Percentiles rank a stretch among this genome's conserved stretches.
Conservation (phyloP, 2,888 invertebrate species). For the Neoaliturus tenellus region DNA sequence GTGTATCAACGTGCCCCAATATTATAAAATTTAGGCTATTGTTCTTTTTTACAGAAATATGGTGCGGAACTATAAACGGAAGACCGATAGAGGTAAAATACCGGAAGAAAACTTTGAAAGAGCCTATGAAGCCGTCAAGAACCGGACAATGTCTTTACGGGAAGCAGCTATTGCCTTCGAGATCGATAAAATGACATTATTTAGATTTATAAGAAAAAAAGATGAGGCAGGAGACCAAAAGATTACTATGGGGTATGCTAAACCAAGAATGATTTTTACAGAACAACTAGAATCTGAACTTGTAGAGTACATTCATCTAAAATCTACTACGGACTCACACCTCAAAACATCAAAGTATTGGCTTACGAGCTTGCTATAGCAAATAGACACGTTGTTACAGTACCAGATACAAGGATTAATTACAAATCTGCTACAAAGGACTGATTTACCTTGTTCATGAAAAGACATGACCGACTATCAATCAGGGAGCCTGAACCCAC, state of each 20-base stretch:
- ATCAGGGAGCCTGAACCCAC: constrained; percentile 51
- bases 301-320: constrained; percentile 27
- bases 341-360: constrained; percentile 25
- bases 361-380: constrained; percentile 27
- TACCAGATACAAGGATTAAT: too few relatives aligned
- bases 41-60: constrained; percentile 37
- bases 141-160: constrained; percentile 9
- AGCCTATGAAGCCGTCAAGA: not conserved
- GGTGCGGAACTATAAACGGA: constrained; percentile 14
- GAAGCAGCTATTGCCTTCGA: constrained; percentile 24
- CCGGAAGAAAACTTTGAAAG: not conserved
- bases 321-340: constrained; percentile 36
- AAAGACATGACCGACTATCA: constrained; percentile 41
- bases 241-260: not conserved
- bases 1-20: constrained; percentile 49
- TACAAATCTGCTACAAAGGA: too few relatives aligned
- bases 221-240: not conserved
- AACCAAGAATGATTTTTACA: constrained; percentile 12
- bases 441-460: too few relatives aligned
- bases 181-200: constrained; percentile 15
- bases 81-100: constrained; percentile 16
- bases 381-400: not conserved
- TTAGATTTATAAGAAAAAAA: not conserved
- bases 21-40: not conserved
- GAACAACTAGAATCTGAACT: not conserved